Percentiles rank a stretch among this genome's conserved stretches.
Conservation (phyloP, 2,888 invertebrate genomes). For the Tipula helvola region DNA sequence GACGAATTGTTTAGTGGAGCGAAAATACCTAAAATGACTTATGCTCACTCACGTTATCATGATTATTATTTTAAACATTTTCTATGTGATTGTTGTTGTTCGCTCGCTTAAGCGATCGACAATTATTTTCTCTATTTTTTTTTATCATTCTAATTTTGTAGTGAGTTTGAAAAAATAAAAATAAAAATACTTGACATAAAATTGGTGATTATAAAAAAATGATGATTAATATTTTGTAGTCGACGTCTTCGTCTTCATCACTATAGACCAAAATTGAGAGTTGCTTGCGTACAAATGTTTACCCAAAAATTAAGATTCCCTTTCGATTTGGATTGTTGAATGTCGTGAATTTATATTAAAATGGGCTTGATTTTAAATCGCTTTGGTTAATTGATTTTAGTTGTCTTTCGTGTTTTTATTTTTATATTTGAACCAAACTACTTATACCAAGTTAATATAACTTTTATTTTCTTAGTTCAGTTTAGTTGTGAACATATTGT, state of each 20-base stretch:
- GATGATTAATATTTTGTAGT: not conserved
- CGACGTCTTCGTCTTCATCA: not conserved
- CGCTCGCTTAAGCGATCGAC: not conserved
- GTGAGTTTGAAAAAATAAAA: not conserved
- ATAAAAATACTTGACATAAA: not conserved
- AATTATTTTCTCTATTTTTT: not conserved
- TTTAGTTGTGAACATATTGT: not conserved
- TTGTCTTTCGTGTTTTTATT: not conserved
- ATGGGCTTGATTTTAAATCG: not conserved
- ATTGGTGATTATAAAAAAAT: not conserved
- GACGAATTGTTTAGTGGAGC: too few relatives aligned
- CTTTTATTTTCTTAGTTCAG: not conserved
- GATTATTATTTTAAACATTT: too few relatives aligned
- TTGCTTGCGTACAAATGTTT: not conserved
- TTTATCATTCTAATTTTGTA: not conserved
- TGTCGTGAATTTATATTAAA: not conserved
- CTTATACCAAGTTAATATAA: not conserved
- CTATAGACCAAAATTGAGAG: not conserved
- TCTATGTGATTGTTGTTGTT: not conserved
- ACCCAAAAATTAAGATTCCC: not conserved
- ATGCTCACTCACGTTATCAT: not conserved
- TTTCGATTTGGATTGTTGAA: not conserved
- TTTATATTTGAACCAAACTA: not conserved
- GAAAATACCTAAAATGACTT: not conserved
- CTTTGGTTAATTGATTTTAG: not conserved